Conservation (phyloP, 2,888 invertebrate genomes). For the Caenorhabditis zanzibari region DNA sequence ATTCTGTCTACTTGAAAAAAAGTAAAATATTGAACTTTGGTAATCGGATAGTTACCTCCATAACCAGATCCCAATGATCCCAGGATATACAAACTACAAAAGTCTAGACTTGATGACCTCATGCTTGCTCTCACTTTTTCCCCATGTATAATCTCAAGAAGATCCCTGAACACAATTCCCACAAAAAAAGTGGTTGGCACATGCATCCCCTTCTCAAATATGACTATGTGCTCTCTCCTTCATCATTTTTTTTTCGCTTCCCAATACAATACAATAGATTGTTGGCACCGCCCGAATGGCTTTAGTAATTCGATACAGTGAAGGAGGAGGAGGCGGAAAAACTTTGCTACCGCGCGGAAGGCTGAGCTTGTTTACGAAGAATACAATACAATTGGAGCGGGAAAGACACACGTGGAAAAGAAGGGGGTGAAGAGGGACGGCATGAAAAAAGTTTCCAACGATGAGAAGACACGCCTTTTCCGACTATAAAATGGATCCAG, state of each 20-base stretch:
- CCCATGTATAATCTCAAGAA: background rate
- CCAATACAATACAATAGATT: constrained; percentile 46
- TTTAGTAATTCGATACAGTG: constrained; percentile 53
- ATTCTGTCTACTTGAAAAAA: background rate
- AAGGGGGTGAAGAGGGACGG: constrained; percentile 12
- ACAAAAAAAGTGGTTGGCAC: constrained; percentile 12
- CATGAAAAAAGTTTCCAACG: constrained; percentile 50
- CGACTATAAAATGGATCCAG: constrained; percentile 51
- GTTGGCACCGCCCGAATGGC: constrained; percentile 41
- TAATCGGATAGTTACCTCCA: constrained; percentile 13
- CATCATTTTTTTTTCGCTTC: constrained; percentile 14
- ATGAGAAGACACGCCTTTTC: constrained; percentile 23
- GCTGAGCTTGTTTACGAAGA: constrained; percentile 39
- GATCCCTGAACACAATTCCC: constrained; percentile 17
- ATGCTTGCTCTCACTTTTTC: constrained; percentile 30
- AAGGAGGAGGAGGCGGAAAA: constrained; percentile 16
- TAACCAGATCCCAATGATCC: constrained; percentile 8
- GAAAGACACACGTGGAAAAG: constrained; percentile 26
- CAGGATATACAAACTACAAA: constrained; percentile 15
- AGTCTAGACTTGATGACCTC: constrained; percentile 50
- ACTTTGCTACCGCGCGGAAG: constrained; percentile 42
- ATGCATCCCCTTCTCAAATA: constrained; percentile 43
- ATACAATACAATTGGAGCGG: constrained; percentile 34
- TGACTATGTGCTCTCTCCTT: constrained; percentile 44
- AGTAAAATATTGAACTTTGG: constrained; percentile 22